Evolutionary conservation across 2,888 invertebrate genomes (phyloP), one percentile per base, ranked within the genome.

Genomic region (Xanthorhoe spadicearia): DNA sequence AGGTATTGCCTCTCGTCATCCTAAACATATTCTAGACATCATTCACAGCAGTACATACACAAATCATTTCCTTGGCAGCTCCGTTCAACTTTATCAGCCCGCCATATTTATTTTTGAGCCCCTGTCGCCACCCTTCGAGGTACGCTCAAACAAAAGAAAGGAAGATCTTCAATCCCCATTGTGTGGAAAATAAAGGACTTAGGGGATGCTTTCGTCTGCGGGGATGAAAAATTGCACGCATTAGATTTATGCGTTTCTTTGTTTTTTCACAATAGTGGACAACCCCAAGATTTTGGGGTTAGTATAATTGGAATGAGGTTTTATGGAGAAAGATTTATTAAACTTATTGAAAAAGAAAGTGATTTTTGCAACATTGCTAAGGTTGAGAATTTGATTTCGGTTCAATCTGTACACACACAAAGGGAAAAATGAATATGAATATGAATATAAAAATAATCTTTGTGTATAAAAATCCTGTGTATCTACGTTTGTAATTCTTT

Each of bases 151-250:
- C 73, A 71, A 73, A 70, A 56, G 66, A 59, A 65, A 60, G 57
- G 64, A 53, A 35, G 19, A 32, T 32, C 61, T 38, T 51, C 63
- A 55, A 67, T 61, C 68, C 69, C 69, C 62, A 62, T 71, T 71
- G 71, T 65, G 62, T 70, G 53, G 61, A 66, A 68, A 73, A 71
- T 66, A 66, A 73, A 68, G 67, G 67, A 69, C 69, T 64, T 66
- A 18, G 54, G 57, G 61, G 57, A 55, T 59, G 64, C 35, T 55
- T 54, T 38, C 54, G 32, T 43, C 17, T 53, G 38, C 59, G 63
- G 64, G 65, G 68, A 69, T 70, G 70, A 74, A 72, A 72, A 69
- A 74, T 72, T 61, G 68, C 69, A 62, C 56, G 64, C 61, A 66
- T 70, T 72, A 70, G 70, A 72, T 72, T 72, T 70, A 70, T 63